These are phyloP conservation scores for Drosophila micromelanica DNA, from an alignment of 1,140 invertebrate species.

Conservation along the genomic window DNA sequence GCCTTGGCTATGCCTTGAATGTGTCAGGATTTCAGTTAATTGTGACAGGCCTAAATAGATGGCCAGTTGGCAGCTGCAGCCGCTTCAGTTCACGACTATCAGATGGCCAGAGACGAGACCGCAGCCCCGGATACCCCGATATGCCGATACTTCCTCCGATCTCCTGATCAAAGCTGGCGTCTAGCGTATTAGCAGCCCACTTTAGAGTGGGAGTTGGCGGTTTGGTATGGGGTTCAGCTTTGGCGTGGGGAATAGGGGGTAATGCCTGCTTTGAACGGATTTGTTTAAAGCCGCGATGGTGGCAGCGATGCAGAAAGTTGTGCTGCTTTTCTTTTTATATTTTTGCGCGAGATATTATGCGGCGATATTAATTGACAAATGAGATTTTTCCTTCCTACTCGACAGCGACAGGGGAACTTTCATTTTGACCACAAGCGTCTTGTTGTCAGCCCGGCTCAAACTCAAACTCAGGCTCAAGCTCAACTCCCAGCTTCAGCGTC, in stretches of 20 bases:
- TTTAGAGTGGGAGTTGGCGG: slow-evolving; percentile 33
- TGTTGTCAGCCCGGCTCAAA: slow-evolving; percentile 53
- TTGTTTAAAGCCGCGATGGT: slow-evolving; percentile 65
- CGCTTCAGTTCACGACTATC: slow-evolving; percentile 33
- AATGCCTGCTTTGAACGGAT: slow-evolving; percentile 60
- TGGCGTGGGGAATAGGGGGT: slow-evolving; percentile 21
- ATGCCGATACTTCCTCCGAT: slow-evolving; percentile 1
- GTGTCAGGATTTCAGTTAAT: slow-evolving; percentile 35
- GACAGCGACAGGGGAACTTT: slow-evolving; percentile 80
- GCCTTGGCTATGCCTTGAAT: slow-evolving; percentile 2
- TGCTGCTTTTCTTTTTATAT: slow-evolving; percentile 66
- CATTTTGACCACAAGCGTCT: slow-evolving; percentile 80
- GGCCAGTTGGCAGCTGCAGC: slow-evolving; percentile 36
- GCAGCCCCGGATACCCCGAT: slow-evolving; percentile 4
- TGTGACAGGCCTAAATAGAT: slow-evolving; percentile 21
- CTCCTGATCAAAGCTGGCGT: slow-evolving; percentile 14
- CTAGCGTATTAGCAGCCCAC: slow-evolving; percentile 46
- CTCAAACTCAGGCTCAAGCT: slow-evolving; percentile 22
- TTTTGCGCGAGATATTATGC: slow-evolving; percentile 73
- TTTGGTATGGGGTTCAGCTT: slow-evolving; percentile 1
- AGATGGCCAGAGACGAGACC: slow-evolving; percentile 36
- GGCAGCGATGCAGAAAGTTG: slow-evolving; percentile 70
- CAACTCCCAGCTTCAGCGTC: neutral
- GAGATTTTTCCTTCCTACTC: slow-evolving; percentile 84
- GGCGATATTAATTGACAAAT: slow-evolving; percentile 84